Conservation (phyloP, 2,888 invertebrate genomes). For the Apamea monoglypha region DNA sequence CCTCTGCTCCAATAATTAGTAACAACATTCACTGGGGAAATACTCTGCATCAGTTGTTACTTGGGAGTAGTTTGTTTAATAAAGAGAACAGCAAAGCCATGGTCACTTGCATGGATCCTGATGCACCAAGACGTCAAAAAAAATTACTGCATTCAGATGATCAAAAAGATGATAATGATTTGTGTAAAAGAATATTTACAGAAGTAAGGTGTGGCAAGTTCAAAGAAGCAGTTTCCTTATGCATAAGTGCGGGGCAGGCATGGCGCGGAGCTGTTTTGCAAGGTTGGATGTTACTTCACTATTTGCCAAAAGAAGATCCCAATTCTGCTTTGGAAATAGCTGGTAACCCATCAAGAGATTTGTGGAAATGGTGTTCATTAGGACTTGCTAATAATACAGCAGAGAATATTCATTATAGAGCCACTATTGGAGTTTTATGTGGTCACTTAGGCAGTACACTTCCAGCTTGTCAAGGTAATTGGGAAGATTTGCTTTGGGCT, state of each 20-base stretch:
- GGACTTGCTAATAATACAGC: slow-evolving; percentile 90
- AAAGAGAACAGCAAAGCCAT: slow-evolving; percentile 85
- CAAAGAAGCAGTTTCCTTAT: slow-evolving; percentile 95
- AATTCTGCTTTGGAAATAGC: slow-evolving; percentile 91
- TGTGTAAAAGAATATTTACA: slow-evolving; percentile 91
- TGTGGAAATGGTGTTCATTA: slow-evolving; percentile 94
- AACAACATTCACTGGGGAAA: slow-evolving; percentile 97
- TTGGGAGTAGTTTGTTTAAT: slow-evolving; percentile 86
- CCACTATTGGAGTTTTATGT: slow-evolving; percentile 94
- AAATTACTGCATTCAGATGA: slow-evolving; percentile 96
- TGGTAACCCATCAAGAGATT: slow-evolving; percentile 95
- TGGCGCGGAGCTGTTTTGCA: slow-evolving; percentile 97
- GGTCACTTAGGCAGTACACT: slow-evolving; percentile 95
- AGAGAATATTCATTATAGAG: slow-evolving; percentile 90
- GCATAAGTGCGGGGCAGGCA: slow-evolving; percentile 96
- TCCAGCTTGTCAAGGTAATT: slow-evolving; percentile 93
- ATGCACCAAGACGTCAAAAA: slow-evolving; percentile 95
- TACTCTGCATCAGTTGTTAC: slow-evolving; percentile 94
- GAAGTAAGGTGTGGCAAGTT: slow-evolving; percentile 96
- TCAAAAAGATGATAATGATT: slow-evolving; percentile 92
- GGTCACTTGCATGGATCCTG: slow-evolving; percentile 95
- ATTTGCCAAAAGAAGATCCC: slow-evolving; percentile 93
- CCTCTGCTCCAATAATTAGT: slow-evolving; percentile 84
- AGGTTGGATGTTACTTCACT: slow-evolving; percentile 97
- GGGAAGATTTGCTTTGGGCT: slow-evolving; percentile 98